Evolutionary conservation across 53 echinoderm and acorn worm species (phyloP), one percentile per base, ranked within the genome.

Genomic region (Astropecten irregularis): DNA sequence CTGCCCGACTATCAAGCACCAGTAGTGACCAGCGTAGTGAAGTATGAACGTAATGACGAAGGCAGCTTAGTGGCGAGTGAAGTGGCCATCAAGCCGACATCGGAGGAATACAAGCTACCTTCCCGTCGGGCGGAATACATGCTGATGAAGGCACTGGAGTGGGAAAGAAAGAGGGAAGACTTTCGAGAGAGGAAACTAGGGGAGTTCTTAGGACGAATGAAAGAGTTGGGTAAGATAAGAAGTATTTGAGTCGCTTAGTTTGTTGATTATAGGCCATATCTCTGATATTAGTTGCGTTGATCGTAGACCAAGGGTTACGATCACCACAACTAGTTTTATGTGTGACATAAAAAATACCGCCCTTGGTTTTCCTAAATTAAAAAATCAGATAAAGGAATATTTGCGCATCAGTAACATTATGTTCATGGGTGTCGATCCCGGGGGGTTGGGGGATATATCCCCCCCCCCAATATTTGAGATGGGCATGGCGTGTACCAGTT

Each of bases 61-160:
- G 42, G 42, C 42, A 94, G 94, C 47, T 84, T 89, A 54, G 89
- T 90, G 66, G 69, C 93, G n/a, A 96, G 94, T 46, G 94, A 94
- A 52, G 92, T 87, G 55, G 76, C 84, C 15, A 90, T 96, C 34
- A 87, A 84, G 48, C 93, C 90, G 3, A 92, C 93, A 9, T 46
- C 76, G 15, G 92, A 92, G 37, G 92, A 92, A 40, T 96, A 87
- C 86, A 89, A 88, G 72, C 82, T 96, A 23, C 97, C 93, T 23
- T 91, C 97, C 0, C 84, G 77, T 3, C 86, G 88, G 29, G 83
- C 88, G 49, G 83, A 89, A 40, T 96, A 96, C 66, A 52, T 93
- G 73, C 74, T 93, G 26, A 69, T 86, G 63, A 93, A 93, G 57
- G 96, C 96, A 2, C 64, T 93, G 76, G 60, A 73, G 30, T 88